These are phyloP conservation scores for Astropecten irregularis DNA, from an alignment of 53 echinoderm and acorn worm genomes.

Conservation along the genomic window DNA sequence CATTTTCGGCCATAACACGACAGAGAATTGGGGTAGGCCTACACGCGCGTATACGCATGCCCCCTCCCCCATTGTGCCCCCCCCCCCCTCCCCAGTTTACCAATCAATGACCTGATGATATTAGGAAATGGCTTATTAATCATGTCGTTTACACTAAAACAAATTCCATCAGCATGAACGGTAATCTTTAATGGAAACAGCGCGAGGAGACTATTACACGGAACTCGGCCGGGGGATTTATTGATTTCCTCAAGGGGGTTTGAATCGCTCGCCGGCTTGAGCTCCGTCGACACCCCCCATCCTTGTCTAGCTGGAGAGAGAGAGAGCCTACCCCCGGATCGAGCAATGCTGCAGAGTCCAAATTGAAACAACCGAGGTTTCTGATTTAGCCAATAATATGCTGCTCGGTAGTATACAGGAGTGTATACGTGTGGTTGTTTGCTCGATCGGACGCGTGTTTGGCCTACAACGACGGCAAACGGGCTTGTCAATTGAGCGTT, in stretches of 20 bases:
- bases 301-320: too few relatives aligned
- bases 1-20: neutral
- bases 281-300: too few relatives aligned
- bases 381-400: too few relatives aligned
- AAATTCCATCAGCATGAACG: conserved; percentile 55
- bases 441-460: neutral
- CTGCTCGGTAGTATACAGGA: neutral
- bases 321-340: too few relatives aligned
- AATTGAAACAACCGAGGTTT: conserved; percentile 33
- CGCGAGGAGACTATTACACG: conserved; percentile 64
- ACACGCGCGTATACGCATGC: too few relatives aligned
- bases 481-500: conserved; percentile 50
- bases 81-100: neutral
- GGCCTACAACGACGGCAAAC: neutral
- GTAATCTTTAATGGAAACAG: conserved; percentile 63
- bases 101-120: conserved; percentile 61
- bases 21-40: too few relatives aligned
- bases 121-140: conserved; percentile 73
- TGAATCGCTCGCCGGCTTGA: neutral
- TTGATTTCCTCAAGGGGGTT: conserved; percentile 37
- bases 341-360: neutral
- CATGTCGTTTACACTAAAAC: conserved; percentile 71
- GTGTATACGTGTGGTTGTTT: neutral
- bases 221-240: conserved; percentile 47
- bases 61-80: neutral